Base-by-base conservation (phyloP, 2,888 invertebrate species). In the Oscheius myriophilus region DNA sequence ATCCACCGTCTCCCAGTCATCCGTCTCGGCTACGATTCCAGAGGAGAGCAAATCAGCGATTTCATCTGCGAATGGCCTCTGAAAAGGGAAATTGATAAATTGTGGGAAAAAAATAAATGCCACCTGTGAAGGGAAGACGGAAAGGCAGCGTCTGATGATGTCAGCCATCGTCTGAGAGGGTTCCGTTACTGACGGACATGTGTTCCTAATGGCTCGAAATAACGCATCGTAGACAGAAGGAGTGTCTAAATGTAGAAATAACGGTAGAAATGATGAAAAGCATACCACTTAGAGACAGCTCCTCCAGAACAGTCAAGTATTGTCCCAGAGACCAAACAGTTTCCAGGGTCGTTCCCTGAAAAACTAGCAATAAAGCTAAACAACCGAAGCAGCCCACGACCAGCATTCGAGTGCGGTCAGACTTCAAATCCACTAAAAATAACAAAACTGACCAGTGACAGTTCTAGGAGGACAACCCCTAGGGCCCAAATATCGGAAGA, bases 401-500 rank as follows among this genome's bases (percentile, higher is more conserved):
- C n/a, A n/a, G n/a, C n/a, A n/a, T n/a, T n/a, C n/a, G n/a, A n/a
- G n/a, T n/a, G n/a, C n/a, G n/a, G n/a, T n/a, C n/a, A n/a, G n/a
- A n/a, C n/a, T n/a, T n/a, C n/a, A n/a, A n/a, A n/a, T n/a, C n/a
- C n/a, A n/a, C n/a, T n/a, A n/a, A n/a, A n/a, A n/a, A n/a, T n/a
- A n/a, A n/a, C n/a, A n/a, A n/a, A n/a, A 57, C 71, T 52, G 12
- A 77, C 79, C 68, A 66, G 51, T 45, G 67, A 89, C 4, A 93
- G 87, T 88, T 96, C 95, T 0, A 93, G 89, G 42, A 96, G 87
- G 70, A 96, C 91, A 69, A 97, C 91, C n/a, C 95, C 97, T 70
- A 95, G 89, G 0, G 94, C 92, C 97, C 97, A 98, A 39, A 95
- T 90, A 88, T 98, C 97, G 21, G 92, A 49, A 11, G 61, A 18